phyloP scores from a whole-genome alignment of 2,888 invertebrate species.

The Heliconius ismenius region DNA sequence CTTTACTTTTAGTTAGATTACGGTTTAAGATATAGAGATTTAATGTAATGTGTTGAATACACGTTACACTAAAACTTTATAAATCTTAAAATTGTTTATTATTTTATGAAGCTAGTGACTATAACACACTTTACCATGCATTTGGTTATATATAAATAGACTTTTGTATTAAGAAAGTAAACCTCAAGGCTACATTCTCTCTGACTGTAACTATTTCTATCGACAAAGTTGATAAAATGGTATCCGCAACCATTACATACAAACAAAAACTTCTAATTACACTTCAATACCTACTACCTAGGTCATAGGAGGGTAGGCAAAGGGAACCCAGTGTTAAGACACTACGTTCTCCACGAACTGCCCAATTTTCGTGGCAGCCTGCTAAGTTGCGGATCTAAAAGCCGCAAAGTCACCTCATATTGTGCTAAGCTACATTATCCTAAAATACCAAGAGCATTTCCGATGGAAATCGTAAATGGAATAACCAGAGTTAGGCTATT shows the following conservation, averaged over 20 bases:
- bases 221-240: not conserved
- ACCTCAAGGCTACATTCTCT: too few species aligned
- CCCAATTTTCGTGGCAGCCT: not conserved
- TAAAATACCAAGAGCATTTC: constrained; percentile 11
- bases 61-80: not conserved
- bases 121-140: too few species aligned
- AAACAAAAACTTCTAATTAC: not conserved
- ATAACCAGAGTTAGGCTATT: constrained; percentile 28
- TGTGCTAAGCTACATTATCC: not conserved
- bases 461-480: constrained; percentile 22
- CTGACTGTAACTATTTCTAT: too few species aligned
- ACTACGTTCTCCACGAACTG: not conserved
- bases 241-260: not conserved
- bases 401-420: not conserved
- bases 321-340: not conserved
- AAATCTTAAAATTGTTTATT: too few species aligned
- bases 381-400: not conserved
- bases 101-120: not conserved
- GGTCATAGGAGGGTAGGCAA: not conserved
- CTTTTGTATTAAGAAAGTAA: too few species aligned
- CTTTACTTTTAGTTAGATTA: constrained; percentile 22
- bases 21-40: not conserved
- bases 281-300: not conserved
- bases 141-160: too few species aligned
- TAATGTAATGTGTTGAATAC: not conserved